Evolutionary conservation across 2,888 invertebrate genomes (phyloP).

Genomic region (Melanchra persicariae): DNA sequence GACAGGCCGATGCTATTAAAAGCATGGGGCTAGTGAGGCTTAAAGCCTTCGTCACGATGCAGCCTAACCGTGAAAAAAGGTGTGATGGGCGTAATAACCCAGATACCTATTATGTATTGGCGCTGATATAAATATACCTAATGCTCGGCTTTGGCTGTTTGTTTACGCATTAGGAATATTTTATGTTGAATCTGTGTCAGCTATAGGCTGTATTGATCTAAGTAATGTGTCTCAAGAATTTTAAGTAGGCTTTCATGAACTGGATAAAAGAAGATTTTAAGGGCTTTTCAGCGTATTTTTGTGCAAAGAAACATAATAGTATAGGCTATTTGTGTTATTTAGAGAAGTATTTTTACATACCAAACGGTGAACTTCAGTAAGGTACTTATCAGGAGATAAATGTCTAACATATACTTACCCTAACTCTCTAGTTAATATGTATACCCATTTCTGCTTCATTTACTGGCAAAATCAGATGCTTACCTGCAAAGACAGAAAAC

Average conservation of each 20-base stretch:
- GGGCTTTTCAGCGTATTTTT: not conserved
- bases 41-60: slow-evolving; percentile 72
- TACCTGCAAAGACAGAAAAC: slow-evolving; percentile 62
- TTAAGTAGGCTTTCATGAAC: slow-evolving; percentile 19
- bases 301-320: too few relatives aligned
- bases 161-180: slow-evolving; percentile 36
- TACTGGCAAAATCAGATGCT: slow-evolving; percentile 39
- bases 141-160: slow-evolving; percentile 35
- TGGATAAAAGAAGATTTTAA: not conserved
- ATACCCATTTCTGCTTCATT: not conserved
- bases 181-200: slow-evolving; percentile 18
- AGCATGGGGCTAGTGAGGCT: slow-evolving; percentile 78
- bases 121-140: slow-evolving; percentile 52
- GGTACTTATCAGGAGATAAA: not conserved
- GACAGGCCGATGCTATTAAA: slow-evolving; percentile 77
- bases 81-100: slow-evolving; percentile 80
- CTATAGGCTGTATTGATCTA: slow-evolving; percentile 15
- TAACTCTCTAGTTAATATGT: not conserved
- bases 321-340: too few relatives aligned
- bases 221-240: slow-evolving; percentile 28
- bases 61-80: slow-evolving; percentile 80
- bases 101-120: slow-evolving; percentile 69
- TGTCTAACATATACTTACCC: slow-evolving; percentile 37
- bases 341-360: too few relatives aligned
- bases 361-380: not conserved